Percentiles rank a stretch among this genome's conserved stretches.
These are phyloP conservation scores for Cyprinella venusta DNA, from an alignment of 2,797 vertebrate genomes.

Conservation along the genomic window DNA sequence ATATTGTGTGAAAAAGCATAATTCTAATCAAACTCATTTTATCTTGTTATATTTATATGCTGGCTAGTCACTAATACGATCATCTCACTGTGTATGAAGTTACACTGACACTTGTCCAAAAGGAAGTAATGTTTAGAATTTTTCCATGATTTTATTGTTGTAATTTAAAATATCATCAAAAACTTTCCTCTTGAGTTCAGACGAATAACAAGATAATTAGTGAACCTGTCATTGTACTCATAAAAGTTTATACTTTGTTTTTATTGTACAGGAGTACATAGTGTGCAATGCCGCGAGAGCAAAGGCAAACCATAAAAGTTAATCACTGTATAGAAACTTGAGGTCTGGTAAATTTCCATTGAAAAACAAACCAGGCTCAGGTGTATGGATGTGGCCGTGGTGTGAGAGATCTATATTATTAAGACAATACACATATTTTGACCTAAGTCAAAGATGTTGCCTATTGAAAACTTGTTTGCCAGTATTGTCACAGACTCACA, in stretches of 20 bases:
- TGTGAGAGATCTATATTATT: conserved; percentile 24
- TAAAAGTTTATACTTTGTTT: conserved; percentile 86
- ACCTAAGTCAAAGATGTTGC: too few relatives aligned
- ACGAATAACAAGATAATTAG: conserved; percentile 82
- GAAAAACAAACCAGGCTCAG: conserved; percentile 69
- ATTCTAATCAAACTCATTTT: background rate
- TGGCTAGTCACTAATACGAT: background rate
- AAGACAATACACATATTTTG: conserved; percentile 50
- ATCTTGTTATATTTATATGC: background rate
- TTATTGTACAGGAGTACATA: conserved; percentile 82
- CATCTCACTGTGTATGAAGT: too few relatives aligned
- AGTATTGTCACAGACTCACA: background rate
- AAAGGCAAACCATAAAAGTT: conserved; percentile 85
- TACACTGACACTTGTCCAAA: background rate
- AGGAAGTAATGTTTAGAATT: conserved; percentile 60
- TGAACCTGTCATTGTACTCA: conserved; percentile 74
- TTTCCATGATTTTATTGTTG: conserved; percentile 79
- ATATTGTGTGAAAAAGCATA: background rate
- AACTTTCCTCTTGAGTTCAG: conserved; percentile 76
- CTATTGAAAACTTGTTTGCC: too few relatives aligned
- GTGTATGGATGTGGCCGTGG: conserved; percentile 16
- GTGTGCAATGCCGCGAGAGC: conserved; percentile 80
- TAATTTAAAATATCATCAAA: conserved; percentile 64
- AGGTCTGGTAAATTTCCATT: conserved; percentile 86
- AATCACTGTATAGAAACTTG: conserved; percentile 85